Conservation (phyloP, 1,140 invertebrate genomes). For the Drosophila grimshawi region DNA sequence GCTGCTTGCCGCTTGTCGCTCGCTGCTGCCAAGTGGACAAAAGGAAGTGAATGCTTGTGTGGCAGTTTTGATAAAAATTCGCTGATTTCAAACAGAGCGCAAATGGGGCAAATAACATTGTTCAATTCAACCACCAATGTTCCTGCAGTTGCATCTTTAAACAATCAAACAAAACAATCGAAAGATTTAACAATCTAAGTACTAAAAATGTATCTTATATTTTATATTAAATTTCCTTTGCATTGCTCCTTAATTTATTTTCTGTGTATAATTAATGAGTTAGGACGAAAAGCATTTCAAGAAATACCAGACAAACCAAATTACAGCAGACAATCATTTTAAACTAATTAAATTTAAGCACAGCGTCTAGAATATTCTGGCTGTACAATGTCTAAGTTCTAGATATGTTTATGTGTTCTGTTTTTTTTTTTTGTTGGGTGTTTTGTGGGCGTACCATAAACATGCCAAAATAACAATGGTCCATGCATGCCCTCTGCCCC, state of each 20-base stretch:
- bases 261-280: not conserved
- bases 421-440: not conserved
- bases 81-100: conserved; percentile 3
- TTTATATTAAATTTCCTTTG: not conserved
- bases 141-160: conserved; percentile 6
- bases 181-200: not conserved
- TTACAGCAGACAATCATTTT: conserved; percentile 50
- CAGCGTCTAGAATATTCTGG: conserved; percentile 24
- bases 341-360: conserved; percentile 75
- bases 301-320: conserved; percentile 47
- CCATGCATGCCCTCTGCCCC: conserved; percentile 2
- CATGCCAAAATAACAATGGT: conserved; percentile 74
- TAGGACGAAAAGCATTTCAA: conserved; percentile 8
- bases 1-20: too few species aligned
- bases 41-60: conserved; percentile 33
- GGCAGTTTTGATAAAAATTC: conserved; percentile 14
- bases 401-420: conserved; percentile 14
- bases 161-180: not conserved
- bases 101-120: conserved; percentile 18
- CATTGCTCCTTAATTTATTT: not conserved
- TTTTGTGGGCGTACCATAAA: conserved; percentile 49
- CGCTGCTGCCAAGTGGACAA: conserved; percentile 16
- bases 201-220: not conserved
- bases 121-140: too few species aligned
- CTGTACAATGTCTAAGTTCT: conserved; percentile 29